Percentiles rank a stretch among this genome's conserved stretches.
phyloP scores from a whole-genome alignment of 2,797 vertebrate genomes.

The Rhynchonycteris naso region DNA sequence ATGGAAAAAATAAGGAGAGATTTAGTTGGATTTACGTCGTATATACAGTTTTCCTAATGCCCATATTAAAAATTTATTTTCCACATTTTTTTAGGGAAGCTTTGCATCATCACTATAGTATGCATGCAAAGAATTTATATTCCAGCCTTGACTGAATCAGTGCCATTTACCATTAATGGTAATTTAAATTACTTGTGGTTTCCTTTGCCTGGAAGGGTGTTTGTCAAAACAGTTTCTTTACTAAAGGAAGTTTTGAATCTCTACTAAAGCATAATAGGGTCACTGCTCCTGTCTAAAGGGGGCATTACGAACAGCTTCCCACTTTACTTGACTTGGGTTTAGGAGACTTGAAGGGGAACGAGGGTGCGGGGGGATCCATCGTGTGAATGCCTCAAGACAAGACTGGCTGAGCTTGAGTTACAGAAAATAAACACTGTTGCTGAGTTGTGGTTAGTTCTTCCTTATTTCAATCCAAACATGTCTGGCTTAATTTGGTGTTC shows the following conservation, averaged over 20 bases:
- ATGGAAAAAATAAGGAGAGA: neutral
- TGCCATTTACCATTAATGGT: slow-evolving; percentile 45
- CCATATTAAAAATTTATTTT: slow-evolving; percentile 49
- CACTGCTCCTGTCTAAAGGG: neutral
- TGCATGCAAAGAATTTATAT: slow-evolving; percentile 49
- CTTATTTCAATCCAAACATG: neutral
- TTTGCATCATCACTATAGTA: neutral
- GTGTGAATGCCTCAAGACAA: fast-evolving
- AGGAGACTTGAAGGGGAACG: neutral
- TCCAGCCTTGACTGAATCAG: neutral
- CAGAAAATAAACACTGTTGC: neutral
- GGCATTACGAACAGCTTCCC: neutral
- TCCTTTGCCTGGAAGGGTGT: slow-evolving; percentile 45
- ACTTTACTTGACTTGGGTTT: neutral
- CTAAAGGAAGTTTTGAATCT: slow-evolving; percentile 42
- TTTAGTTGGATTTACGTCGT: slow-evolving; percentile 36
- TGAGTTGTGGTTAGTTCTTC: neutral
- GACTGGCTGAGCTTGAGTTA: neutral
- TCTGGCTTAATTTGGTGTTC: slow-evolving; percentile 51
- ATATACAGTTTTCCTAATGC: neutral
- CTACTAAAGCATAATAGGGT: neutral
- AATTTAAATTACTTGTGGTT: slow-evolving; percentile 49
- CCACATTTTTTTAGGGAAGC: neutral
- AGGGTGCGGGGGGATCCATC: neutral
- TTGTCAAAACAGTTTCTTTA: slow-evolving; percentile 55